phyloP scores from a whole-genome alignment of 2,113 vertebrate species.

The Pollimyrus isidori region DNA sequence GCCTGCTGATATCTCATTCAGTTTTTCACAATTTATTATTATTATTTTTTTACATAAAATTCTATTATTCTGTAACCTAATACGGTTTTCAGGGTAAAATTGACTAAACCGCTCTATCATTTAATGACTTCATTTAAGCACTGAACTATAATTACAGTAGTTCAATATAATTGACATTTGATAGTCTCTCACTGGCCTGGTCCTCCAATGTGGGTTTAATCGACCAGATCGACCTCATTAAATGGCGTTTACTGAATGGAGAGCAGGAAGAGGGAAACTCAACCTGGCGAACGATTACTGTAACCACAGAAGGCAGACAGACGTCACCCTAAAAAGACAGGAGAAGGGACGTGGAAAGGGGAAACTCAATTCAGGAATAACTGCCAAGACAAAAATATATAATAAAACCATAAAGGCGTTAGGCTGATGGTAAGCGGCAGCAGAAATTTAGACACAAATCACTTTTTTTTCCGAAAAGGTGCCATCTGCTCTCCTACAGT shows the following conservation, averaged over 20 bases:
- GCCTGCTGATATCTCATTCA: background rate
- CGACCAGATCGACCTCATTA: conserved; percentile 1
- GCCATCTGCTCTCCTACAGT: background rate
- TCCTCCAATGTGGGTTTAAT: background rate
- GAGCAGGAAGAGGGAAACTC: background rate
- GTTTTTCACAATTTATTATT: background rate
- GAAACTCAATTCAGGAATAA: background rate
- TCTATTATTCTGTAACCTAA: background rate
- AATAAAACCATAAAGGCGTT: background rate
- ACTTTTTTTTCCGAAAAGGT: background rate
- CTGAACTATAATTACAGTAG: background rate
- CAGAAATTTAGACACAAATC: background rate
- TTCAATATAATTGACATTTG: background rate
- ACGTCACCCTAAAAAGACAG: background rate
- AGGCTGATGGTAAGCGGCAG: background rate
- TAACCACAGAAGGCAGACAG: background rate
- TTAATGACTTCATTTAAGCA: background rate
- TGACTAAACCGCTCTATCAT: background rate
- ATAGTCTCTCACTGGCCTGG: background rate
- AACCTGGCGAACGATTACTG: background rate
- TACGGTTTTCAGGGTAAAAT: background rate
- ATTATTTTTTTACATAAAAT: background rate
- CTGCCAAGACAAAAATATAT: background rate
- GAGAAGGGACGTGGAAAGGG: background rate
- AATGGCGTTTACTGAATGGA: background rate